Evolutionary conservation across 1,140 invertebrate genomes (phyloP).

Genomic region (Brachionus sp.): DNA sequence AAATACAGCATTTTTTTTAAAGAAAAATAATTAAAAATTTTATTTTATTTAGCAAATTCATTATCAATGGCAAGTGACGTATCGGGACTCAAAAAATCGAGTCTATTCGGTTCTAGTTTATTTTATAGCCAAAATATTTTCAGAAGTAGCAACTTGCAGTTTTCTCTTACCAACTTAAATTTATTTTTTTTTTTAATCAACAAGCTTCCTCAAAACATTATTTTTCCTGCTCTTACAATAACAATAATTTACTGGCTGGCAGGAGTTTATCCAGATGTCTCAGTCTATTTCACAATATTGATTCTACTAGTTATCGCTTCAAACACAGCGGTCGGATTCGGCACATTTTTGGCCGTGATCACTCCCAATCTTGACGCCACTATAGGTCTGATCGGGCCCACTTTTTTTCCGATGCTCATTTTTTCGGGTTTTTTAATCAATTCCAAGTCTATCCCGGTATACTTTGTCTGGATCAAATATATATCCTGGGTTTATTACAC

Average conservation of each 20-base stretch:
- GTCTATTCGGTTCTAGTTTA: conserved; percentile 16
- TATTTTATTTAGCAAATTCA: conserved; percentile 50
- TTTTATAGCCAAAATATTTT: conserved; percentile 27
- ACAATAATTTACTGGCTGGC: conserved; percentile 77
- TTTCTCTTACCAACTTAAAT: background rate
- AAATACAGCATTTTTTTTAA: conserved; percentile 67
- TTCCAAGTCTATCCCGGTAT: conserved; percentile 54
- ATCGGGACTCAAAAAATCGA: conserved; percentile 11
- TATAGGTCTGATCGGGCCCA: conserved; percentile 77
- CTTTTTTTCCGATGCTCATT: conserved; percentile 84
- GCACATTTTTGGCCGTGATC: conserved; percentile 66
- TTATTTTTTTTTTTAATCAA: conserved; percentile 65
- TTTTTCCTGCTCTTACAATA: conserved; percentile 23
- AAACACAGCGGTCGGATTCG: conserved; percentile 47
- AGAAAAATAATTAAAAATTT: no score
- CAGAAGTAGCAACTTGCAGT: background rate
- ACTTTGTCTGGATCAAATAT: conserved; percentile 46
- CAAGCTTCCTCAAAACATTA: conserved; percentile 46
- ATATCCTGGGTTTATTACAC: conserved; percentile 45
- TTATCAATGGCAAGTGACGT: conserved; percentile 9
- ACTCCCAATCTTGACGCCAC: conserved; percentile 60
- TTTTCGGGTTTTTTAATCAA: conserved; percentile 97
- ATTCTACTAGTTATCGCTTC: background rate
- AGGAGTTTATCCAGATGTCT: conserved; percentile 65
- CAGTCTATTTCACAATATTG: conserved; percentile 49